Conservation (phyloP, 37 sponge, comb jelly and placozoan species). For the Ianthella basta region DNA sequence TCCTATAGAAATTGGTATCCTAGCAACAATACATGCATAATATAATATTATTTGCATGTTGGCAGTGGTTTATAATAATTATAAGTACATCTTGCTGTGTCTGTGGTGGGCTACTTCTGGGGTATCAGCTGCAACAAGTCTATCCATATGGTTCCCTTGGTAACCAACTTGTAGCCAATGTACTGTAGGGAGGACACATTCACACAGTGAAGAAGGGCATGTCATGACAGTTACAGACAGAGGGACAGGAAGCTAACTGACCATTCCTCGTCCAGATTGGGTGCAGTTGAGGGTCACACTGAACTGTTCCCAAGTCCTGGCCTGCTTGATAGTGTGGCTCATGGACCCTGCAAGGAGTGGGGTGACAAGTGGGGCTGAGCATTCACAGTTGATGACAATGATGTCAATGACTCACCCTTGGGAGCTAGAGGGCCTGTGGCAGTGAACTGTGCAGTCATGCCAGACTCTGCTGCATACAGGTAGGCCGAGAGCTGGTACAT, state of each 20-base stretch:
- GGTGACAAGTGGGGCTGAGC: neutral
- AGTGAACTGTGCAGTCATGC: conserved; percentile 21
- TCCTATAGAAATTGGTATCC: no score
- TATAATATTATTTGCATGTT: no score
- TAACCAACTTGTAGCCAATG: conserved; percentile 25
- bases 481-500: conserved; percentile 26
- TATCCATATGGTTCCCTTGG: conserved; percentile 35
- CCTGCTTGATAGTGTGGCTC: neutral
- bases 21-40: no score
- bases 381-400: neutral
- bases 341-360: neutral
- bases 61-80: no score
- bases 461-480: neutral
- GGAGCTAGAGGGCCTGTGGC: neutral
- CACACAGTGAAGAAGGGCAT: neutral
- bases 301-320: conserved; percentile 13
- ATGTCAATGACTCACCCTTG: neutral
- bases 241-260: neutral
- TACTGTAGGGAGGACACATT: neutral
- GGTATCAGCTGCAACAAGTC: conserved; percentile 35
- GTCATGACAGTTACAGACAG: neutral
- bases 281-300: conserved; percentile 21
- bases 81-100: no score
- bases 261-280: neutral
- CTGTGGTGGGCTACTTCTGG: no score